A percentile compares a stretch with the other conserved stretches of the same genome.
phyloP scores from a whole-genome alignment of 1,140 invertebrate genomes.

The Atta colombica region DNA sequence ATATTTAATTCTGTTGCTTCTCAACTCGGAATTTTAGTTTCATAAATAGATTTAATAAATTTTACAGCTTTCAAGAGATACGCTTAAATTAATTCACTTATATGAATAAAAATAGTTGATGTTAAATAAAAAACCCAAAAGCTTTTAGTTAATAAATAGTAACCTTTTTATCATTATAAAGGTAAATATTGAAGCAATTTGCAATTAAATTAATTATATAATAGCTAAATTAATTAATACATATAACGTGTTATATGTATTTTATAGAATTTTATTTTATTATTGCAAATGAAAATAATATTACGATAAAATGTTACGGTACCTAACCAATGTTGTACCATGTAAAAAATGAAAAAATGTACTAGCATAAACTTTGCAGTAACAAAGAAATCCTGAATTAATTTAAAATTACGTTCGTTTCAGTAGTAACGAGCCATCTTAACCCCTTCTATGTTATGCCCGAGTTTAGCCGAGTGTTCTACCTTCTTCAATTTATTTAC shows the following conservation, averaged over 20 bases:
- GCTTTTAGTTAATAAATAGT: neutral
- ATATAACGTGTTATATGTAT: neutral
- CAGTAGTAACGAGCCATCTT: slow-evolving; percentile 61
- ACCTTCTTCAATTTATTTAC: slow-evolving; percentile 61
- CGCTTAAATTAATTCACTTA: neutral
- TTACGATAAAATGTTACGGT: neutral
- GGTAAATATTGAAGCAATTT: neutral
- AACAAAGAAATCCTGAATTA: slow-evolving; percentile 58
- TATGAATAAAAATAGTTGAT: neutral
- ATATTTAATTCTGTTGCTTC: neutral
- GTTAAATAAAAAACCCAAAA: neutral
- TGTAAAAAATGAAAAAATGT: slow-evolving; percentile 25
- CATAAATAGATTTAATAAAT: neutral
- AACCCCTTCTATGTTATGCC: slow-evolving; percentile 59
- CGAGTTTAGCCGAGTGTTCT: slow-evolving; percentile 59
- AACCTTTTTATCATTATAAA: slow-evolving; percentile 1
- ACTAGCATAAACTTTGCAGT: slow-evolving; percentile 29
- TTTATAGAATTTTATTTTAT: slow-evolving; percentile 19
- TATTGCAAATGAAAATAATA: slow-evolving; percentile 23
- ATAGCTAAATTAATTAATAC: neutral
- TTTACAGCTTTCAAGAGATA: neutral
- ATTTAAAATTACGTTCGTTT: slow-evolving; percentile 66
- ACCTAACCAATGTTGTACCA: neutral
- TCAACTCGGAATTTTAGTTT: slow-evolving; percentile 16
- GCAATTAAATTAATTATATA: neutral